These are phyloP conservation scores for Distichodus sexfasciatus DNA, from an alignment of 2,797 vertebrate genomes.

Conservation along the genomic window DNA sequence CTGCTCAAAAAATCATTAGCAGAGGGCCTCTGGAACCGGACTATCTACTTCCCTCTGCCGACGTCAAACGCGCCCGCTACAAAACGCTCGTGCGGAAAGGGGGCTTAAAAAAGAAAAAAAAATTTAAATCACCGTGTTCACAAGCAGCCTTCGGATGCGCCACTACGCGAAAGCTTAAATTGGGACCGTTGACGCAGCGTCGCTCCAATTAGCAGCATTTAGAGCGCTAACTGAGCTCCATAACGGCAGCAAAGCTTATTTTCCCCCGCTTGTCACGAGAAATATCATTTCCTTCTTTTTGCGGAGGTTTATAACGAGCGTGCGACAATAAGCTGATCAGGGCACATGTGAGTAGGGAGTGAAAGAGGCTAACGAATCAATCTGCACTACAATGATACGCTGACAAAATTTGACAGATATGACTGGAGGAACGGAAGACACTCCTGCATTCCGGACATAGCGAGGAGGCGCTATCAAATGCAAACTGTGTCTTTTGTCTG, in stretches of 20 bases:
- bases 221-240: conserved; percentile 16
- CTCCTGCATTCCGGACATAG: conserved; percentile 70
- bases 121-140: conserved; percentile 53
- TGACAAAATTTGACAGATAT: background rate
- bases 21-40: conserved; percentile 86
- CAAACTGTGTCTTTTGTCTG: conserved; percentile 74
- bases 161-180: conserved; percentile 21
- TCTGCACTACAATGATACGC: background rate
- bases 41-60: conserved; percentile 82
- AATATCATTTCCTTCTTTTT: no score
- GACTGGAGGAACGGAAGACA: conserved; percentile 36
- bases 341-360: no score
- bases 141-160: conserved; percentile 63
- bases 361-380: background rate
- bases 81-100: conserved; percentile 64
- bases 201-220: conserved; percentile 45
- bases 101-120: conserved; percentile 51
- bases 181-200: conserved; percentile 24
- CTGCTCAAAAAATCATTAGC: conserved; percentile 96
- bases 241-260: conserved; percentile 22
- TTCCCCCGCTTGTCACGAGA: no score
- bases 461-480: conserved; percentile 72
- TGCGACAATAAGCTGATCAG: no score
- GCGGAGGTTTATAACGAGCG: no score
- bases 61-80: conserved; percentile 66